Conservation (phyloP, 2,797 vertebrate genomes). For the Catharus ustulatus region DNA sequence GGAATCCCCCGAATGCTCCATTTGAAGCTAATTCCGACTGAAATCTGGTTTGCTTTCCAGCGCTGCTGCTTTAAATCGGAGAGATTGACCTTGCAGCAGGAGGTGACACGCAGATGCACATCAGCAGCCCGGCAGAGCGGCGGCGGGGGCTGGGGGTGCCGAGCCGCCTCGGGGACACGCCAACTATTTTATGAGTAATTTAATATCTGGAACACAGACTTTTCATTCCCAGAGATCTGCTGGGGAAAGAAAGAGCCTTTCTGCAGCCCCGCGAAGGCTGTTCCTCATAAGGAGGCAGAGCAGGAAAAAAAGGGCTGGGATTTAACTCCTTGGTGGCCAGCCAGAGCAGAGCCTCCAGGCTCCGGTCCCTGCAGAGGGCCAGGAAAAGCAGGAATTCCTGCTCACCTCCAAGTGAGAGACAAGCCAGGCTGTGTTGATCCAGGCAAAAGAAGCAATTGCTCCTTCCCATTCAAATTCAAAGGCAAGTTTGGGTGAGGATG, state of each 20-base stretch:
- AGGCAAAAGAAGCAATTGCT: neutral
- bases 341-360: neutral
- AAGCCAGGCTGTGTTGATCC: neutral
- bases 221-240: constrained; percentile 69
- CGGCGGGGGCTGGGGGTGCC: constrained; percentile 70
- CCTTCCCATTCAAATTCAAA: neutral
- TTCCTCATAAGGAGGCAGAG: constrained; percentile 57
- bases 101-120: constrained; percentile 81
- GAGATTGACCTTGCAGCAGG: constrained; percentile 83
- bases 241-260: constrained; percentile 61
- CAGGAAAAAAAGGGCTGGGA: neutral
- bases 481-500: neutral
- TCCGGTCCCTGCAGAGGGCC: neutral
- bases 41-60: constrained; percentile 77
- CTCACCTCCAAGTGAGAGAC: neutral
- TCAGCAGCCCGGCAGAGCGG: constrained; percentile 72
- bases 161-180: constrained; percentile 81
- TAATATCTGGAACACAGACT: constrained; percentile 93
- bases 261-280: constrained; percentile 55
- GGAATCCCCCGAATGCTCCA: constrained; percentile 8
- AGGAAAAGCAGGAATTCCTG: neutral
- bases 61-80: constrained; percentile 79
- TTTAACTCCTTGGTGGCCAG: constrained; percentile 54
- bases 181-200: constrained; percentile 98
- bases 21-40: constrained; percentile 79